Percentiles rank a stretch among this genome's conserved stretches.
These are phyloP conservation scores for Urocyon cinereoargenteus DNA, from an alignment of 2,797 vertebrate species.

Conservation along the genomic window DNA sequence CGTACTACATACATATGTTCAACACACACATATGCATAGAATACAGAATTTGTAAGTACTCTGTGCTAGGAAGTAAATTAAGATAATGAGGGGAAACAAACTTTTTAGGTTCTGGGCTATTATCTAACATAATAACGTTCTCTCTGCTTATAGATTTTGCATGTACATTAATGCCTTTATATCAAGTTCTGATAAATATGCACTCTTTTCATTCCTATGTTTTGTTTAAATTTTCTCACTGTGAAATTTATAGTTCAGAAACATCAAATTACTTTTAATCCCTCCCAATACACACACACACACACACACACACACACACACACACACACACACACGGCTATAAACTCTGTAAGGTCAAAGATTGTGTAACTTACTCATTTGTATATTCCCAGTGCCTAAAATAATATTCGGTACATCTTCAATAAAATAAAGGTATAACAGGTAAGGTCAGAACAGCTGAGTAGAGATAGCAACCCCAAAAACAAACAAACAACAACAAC, in stretches of 20 bases:
- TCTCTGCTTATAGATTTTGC: background rate
- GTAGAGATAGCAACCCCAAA: background rate
- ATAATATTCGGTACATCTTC: background rate
- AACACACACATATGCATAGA: background rate
- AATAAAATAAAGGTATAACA: constrained; percentile 28
- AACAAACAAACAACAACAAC: background rate
- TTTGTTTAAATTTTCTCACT: constrained; percentile 21
- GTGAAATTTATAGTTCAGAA: background rate
- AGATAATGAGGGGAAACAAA: background rate
- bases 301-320: background rate
- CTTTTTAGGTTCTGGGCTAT: background rate
- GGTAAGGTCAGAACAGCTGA: background rate
- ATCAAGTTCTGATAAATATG: constrained; percentile 2
- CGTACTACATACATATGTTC: too few relatives aligned
- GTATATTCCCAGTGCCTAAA: background rate
- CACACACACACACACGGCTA: background rate
- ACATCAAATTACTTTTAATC: background rate
- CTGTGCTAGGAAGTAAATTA: background rate
- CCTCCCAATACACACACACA: background rate
- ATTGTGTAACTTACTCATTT: background rate
- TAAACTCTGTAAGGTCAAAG: constrained; percentile 26
- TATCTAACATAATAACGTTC: background rate
- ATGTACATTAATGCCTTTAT: background rate
- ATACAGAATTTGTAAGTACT: background rate
- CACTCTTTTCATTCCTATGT: background rate